Conservation (phyloP, 2,113 vertebrate genomes). For the Australoheros scitulus region DNA sequence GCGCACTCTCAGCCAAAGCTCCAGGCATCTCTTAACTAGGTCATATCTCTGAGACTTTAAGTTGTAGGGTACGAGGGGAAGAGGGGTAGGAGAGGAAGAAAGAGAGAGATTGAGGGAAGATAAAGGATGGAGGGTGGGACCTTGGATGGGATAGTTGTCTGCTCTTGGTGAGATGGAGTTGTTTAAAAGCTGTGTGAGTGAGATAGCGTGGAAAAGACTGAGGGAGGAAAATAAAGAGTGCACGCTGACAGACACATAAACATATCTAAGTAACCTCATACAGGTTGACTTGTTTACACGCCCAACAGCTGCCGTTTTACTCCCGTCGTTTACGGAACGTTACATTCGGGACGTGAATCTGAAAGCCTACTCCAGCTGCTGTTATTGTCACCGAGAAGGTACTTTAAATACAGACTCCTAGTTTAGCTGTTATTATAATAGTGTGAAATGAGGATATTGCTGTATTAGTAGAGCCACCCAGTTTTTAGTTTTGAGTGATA, state of each 20-base stretch:
- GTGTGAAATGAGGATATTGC: conserved; percentile 45
- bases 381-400: conserved; percentile 43
- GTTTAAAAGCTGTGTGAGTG: conserved; percentile 40
- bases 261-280: conserved; percentile 50
- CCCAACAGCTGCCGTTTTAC: conserved; percentile 59
- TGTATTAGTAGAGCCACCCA: conserved; percentile 52
- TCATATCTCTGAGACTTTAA: conserved; percentile 71
- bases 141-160: conserved; percentile 53
- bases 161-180: conserved; percentile 47
- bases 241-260: background rate
- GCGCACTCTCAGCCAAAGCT: conserved; percentile 49
- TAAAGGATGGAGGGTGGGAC: conserved; percentile 58
- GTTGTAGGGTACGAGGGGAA: conserved; percentile 47
- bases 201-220: conserved; percentile 32
- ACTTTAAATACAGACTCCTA: conserved; percentile 24
- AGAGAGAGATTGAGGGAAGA: conserved; percentile 61
- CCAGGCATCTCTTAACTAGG: conserved; percentile 72
- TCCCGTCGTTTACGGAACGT: conserved; percentile 40
- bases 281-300: conserved; percentile 55
- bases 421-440: conserved; percentile 31
- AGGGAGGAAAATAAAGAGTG: background rate
- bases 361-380: conserved; percentile 16
- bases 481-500: conserved; percentile 59
- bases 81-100: conserved; percentile 39
- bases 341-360: conserved; percentile 34